These are phyloP conservation scores for Mustelus asterias DNA, from an alignment of 2,113 vertebrate genomes.

Conservation along the genomic window DNA sequence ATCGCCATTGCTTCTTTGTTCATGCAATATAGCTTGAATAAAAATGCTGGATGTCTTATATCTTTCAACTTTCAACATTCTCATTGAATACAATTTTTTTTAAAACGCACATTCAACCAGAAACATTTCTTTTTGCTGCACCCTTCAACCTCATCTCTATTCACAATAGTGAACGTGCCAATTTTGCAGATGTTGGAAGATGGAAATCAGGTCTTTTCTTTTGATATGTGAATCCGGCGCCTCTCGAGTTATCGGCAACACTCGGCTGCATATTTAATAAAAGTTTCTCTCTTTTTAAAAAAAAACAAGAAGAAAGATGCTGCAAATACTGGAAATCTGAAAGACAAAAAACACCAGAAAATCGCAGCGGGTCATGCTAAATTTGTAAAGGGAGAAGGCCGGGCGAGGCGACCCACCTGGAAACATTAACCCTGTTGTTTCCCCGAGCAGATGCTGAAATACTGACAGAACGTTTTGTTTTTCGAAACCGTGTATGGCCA, in stretches of 20 bases:
- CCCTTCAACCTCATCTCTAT: neutral
- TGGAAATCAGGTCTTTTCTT: neutral
- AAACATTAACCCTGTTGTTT: neutral
- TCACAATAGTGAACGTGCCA: neutral
- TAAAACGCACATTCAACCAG: neutral
- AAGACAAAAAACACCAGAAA: neutral
- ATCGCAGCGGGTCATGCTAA: neutral
- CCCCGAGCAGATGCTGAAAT: neutral
- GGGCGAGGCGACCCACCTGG: neutral
- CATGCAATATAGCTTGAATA: neutral
- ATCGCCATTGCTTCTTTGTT: neutral
- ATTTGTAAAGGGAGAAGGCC: neutral
- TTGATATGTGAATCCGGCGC: neutral
- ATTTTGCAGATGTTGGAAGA: neutral
- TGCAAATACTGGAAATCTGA: neutral
- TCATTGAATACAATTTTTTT: neutral
- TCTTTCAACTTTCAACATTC: neutral
- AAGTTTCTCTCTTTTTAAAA: neutral
- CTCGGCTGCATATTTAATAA: neutral
- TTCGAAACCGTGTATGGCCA: neutral
- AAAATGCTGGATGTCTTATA: neutral
- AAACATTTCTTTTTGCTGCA: neutral
- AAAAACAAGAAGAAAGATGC: neutral
- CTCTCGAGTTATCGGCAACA: neutral
- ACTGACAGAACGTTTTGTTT: neutral